These are phyloP conservation scores for Ceratothoa steindachneri DNA, from an alignment of 2,888 invertebrate species.

Conservation along the genomic window DNA sequence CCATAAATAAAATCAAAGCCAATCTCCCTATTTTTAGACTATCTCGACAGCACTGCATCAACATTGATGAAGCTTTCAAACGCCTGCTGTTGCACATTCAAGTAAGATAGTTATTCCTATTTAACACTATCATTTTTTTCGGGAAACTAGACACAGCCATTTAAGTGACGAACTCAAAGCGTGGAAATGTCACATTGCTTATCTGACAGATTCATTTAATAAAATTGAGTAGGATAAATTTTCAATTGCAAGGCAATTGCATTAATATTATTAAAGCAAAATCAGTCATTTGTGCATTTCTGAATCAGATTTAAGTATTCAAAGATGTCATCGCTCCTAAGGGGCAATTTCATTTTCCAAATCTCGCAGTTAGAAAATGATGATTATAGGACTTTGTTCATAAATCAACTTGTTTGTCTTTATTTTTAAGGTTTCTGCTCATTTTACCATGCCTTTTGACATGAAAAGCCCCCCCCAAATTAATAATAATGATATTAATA, in stretches of 20 bases:
- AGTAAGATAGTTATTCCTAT: not conserved
- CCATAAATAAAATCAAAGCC: constrained; percentile 1
- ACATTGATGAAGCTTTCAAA: constrained; percentile 48
- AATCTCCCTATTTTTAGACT: constrained; percentile 19
- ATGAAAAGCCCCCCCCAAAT: too few relatives aligned
- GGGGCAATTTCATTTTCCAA: not conserved
- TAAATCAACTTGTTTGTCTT: too few relatives aligned
- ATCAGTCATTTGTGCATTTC: not conserved
- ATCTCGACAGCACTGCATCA: constrained; percentile 47
- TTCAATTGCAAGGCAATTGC: not conserved
- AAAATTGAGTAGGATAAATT: not conserved
- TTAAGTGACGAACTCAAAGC: not conserved
- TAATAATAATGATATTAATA: too few relatives aligned
- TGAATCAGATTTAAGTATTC: not conserved
- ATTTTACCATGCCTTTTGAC: too few relatives aligned
- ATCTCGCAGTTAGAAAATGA: not conserved
- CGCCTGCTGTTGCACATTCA: constrained; percentile 6
- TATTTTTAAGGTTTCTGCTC: too few relatives aligned
- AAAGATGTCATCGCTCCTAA: not conserved
- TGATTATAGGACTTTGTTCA: too few relatives aligned
- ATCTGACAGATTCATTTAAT: not conserved
- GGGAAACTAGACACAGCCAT: not conserved
- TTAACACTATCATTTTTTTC: not conserved
- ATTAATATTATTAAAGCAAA: not conserved
- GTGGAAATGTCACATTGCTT: not conserved